phyloP scores from a whole-genome alignment of 1,140 invertebrate species.

The Orussus abietinus region DNA sequence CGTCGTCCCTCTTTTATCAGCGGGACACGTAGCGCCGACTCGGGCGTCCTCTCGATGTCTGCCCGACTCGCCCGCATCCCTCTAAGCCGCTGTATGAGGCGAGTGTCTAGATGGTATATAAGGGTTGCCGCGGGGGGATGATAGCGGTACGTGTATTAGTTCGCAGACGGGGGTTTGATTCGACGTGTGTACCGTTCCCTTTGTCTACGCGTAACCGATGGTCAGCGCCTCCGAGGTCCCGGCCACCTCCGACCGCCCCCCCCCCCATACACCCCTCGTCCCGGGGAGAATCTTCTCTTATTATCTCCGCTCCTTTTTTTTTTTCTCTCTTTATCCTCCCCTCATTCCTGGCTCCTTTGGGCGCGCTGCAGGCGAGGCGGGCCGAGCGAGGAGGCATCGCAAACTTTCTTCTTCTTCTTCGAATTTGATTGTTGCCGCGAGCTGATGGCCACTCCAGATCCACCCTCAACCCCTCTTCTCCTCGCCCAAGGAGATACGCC shows the following conservation, averaged over 20 bases:
- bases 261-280: slow-evolving; percentile 19
- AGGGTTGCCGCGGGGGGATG: slow-evolving; percentile 16
- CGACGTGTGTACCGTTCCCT: slow-evolving; percentile 13
- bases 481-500: not conserved
- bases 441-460: slow-evolving; percentile 28
- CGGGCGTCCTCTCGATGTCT: too few relatives aligned
- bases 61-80: slow-evolving; percentile 24
- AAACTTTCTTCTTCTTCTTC: slow-evolving; percentile 26
- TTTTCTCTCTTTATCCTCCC: slow-evolving; percentile 19
- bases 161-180: slow-evolving; percentile 10
- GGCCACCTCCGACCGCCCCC: slow-evolving; percentile 10
- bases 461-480: slow-evolving; percentile 2
- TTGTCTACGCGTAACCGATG: slow-evolving; percentile 21
- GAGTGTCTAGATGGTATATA: too few relatives aligned
- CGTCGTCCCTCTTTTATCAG: too few relatives aligned
- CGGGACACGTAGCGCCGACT: too few relatives aligned
- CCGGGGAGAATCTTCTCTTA: not conserved
- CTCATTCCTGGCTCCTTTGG: slow-evolving; percentile 13
- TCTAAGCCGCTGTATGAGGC: slow-evolving; percentile 12
- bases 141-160: slow-evolving; percentile 18
- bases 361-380: slow-evolving; percentile 14
- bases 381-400: slow-evolving; percentile 15
- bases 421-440: slow-evolving; percentile 36
- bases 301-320: slow-evolving; percentile 13
- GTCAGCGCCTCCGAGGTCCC: slow-evolving; percentile 16